These are phyloP conservation scores for Apamea sordens DNA, from an alignment of 2,888 invertebrate genomes.

Conservation along the genomic window DNA sequence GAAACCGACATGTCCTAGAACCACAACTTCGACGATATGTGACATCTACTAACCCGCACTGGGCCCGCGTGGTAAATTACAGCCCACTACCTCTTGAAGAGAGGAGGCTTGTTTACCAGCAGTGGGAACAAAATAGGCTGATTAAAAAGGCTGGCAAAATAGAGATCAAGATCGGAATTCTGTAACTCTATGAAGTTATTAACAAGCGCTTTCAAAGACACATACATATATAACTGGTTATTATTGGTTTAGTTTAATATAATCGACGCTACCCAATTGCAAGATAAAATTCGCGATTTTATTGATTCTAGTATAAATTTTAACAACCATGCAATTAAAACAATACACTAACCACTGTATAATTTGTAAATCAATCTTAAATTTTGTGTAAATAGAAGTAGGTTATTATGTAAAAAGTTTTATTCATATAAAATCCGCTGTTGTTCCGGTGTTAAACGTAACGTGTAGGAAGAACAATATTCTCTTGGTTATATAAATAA, in stretches of 20 bases:
- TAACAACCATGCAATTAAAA: slow-evolving; percentile 20
- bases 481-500: slow-evolving; percentile 60
- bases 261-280: not conserved
- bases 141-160: no score
- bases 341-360: slow-evolving; percentile 19
- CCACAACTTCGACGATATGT: no score
- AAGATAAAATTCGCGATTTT: not conserved
- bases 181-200: not conserved
- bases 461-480: slow-evolving; percentile 64
- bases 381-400: slow-evolving; percentile 36
- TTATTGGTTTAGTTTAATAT: not conserved
- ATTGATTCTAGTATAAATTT: not conserved
- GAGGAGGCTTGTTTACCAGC: not conserved
- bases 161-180: not conserved
- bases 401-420: slow-evolving; percentile 51
- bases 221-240: not conserved
- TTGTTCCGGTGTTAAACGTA: slow-evolving; percentile 63
- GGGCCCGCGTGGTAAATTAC: no score
- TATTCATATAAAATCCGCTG: slow-evolving; percentile 25
- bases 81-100: no score
- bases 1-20: no score
- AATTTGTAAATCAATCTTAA: slow-evolving; percentile 30
- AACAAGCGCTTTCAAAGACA: not conserved
- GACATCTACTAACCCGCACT: no score
- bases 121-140: not conserved